These are phyloP conservation scores for Entosphenus tridentatus DNA, from an alignment of 2,113 vertebrate genomes.

Conservation along the genomic window DNA sequence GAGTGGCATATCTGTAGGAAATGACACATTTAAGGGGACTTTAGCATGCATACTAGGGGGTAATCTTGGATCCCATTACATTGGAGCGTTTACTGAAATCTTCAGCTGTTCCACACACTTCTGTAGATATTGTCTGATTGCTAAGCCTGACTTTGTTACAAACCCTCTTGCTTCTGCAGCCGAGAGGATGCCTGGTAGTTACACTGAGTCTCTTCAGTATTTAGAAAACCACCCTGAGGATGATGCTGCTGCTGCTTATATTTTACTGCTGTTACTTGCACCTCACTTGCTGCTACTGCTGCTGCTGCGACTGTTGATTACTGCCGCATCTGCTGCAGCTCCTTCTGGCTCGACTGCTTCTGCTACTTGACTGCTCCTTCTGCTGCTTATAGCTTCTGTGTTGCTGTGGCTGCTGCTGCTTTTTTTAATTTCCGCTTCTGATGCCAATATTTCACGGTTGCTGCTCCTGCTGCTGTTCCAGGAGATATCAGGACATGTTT, in stretches of 20 bases:
- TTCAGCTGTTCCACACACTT: slow-evolving; percentile 9
- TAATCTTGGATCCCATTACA: slow-evolving; percentile 12
- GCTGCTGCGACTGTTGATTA: too few species aligned
- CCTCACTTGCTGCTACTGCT: too few species aligned
- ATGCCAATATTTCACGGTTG: too few species aligned
- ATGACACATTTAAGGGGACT: slow-evolving; percentile 9
- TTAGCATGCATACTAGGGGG: slow-evolving; percentile 10
- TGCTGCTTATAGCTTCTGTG: too few species aligned
- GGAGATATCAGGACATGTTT: too few species aligned
- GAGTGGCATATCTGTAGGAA: slow-evolving; percentile 9
- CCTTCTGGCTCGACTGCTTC: too few species aligned
- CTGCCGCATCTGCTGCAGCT: too few species aligned
- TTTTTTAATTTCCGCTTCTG: too few species aligned
- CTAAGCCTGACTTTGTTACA: not conserved
- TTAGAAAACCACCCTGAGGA: slow-evolving; percentile 10
- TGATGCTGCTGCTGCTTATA: not conserved
- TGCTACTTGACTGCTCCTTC: too few species aligned
- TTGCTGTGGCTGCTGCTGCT: too few species aligned
- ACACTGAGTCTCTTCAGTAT: slow-evolving; percentile 9
- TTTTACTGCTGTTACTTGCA: too few species aligned
- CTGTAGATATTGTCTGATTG: slow-evolving; percentile 11
- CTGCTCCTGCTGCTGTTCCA: too few species aligned
- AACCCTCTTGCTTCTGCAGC: slow-evolving; percentile 9
- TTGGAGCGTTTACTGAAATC: slow-evolving; percentile 12
- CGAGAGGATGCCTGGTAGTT: slow-evolving; percentile 10